Conservation (phyloP, 2,888 invertebrate species). For the Baccha elongata region DNA sequence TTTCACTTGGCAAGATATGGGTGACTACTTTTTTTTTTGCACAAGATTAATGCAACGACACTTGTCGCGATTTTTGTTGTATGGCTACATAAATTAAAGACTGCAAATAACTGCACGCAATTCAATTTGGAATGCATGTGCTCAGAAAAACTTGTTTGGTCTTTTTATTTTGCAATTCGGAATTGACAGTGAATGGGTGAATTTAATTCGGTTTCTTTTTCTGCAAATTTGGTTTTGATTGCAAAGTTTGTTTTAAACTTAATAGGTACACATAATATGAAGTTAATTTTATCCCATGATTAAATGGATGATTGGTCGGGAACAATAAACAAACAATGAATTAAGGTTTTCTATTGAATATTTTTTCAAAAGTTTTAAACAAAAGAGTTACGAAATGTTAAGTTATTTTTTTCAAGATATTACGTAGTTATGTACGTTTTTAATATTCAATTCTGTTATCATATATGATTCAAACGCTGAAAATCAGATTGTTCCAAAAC, state of each 20-base stretch:
- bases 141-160: background rate
- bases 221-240: background rate
- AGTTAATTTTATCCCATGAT: no score
- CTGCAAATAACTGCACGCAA: constrained; percentile 31
- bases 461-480: no score
- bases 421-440: no score
- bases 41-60: constrained; percentile 33
- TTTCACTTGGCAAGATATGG: constrained; percentile 7
- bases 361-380: no score
- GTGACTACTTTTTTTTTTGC: constrained; percentile 2
- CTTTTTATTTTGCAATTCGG: background rate
- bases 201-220: background rate
- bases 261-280: no score
- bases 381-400: no score
- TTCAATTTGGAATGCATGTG: background rate
- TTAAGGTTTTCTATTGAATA: no score
- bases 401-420: no score
- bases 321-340: no score
- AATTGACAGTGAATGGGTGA: background rate
- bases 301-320: no score
- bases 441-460: no score
- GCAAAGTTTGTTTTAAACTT: background rate
- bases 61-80: constrained; percentile 14
- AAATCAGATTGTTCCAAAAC: no score
- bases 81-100: constrained; percentile 4